Evolutionary conservation across 2,888 invertebrate genomes (phyloP), one percentile per base, ranked within the genome.

Genomic region (Campoplex capitator): DNA sequence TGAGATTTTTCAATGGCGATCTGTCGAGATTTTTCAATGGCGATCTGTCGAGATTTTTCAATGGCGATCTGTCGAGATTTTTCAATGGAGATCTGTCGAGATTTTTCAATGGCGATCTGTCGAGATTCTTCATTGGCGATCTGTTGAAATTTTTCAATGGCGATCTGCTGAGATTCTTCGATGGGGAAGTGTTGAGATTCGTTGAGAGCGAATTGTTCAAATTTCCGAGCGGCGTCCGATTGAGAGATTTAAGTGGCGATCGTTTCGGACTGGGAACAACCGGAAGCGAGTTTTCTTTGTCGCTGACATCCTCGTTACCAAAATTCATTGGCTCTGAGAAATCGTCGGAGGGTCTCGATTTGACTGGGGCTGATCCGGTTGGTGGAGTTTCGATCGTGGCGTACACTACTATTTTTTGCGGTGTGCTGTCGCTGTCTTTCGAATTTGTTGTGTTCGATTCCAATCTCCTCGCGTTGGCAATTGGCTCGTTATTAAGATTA

Each of bases 211-310:
- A 67, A 75, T 78, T n/a, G 45, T 58, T 73, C 79, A 70, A 51
- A 76, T 42, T 79, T 54, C 83, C 9, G 35, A 62, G 45, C 7
- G 28, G 38, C 6, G 16, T 32, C 62, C 78, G 65, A 42, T 81
- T 8, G 23, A 51, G 68, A 56, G 51, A 48, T 68, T 88, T 85
- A 84, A 86, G 74, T n/a, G 45, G 78, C 18, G 70, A 54, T 76
- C 80, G 89, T 51, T 77, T 89, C 35, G 89, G 88, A 80, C 88
- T 90, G n/a, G 75, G 28, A 28, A 16, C n/a, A 8, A 56, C 13
- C 13, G 83, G 84, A 18, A 28, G n/a, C 13, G 74, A 87, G 74
- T 90, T 90, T 76, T 89, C 89, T 58, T 89, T 91, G 74, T 89
- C 86, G 18, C 84, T 79, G 16, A n/a, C 38, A 38, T 48, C 32